These are phyloP conservation scores for Sebastolobus alascanus DNA, from an alignment of 2,797 vertebrate species.

Conservation along the genomic window DNA sequence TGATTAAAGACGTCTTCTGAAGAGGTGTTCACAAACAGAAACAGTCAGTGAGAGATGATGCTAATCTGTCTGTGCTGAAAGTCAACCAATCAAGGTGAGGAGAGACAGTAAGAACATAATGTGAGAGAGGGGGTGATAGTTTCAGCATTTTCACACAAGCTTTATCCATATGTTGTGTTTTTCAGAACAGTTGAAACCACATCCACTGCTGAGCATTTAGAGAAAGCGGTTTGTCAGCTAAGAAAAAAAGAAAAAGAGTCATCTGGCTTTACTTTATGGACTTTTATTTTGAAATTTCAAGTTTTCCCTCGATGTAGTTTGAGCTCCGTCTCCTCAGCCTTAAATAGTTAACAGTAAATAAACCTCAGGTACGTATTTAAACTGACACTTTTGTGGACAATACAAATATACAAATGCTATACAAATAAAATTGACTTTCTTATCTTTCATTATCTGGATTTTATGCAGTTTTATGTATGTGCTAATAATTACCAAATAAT, in stretches of 20 bases:
- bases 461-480: too few species aligned
- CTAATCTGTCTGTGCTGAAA: conserved; percentile 51
- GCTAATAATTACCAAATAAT: too few species aligned
- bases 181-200: conserved; percentile 19
- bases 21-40: conserved; percentile 74
- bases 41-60: conserved; percentile 47
- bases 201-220: conserved; percentile 12
- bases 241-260: neutral
- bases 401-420: too few species aligned
- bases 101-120: conserved; percentile 10
- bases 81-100: conserved; percentile 67
- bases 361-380: neutral
- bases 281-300: conserved; percentile 47
- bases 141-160: conserved; percentile 18
- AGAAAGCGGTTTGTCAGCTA: conserved; percentile 15
- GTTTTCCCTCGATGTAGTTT: neutral
- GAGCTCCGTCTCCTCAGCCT: neutral
- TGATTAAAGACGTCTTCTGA: conserved; percentile 73
- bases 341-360: neutral
- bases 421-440: too few species aligned
- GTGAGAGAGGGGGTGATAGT: conserved; percentile 17
- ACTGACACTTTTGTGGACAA: neutral
- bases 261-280: conserved; percentile 41
- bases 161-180: conserved; percentile 9
- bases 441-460: too few species aligned